Evolutionary conservation across 30 jellyfish, hydroid and myxozoan genomes (phyloP).

Genomic region (Hydractinia echinata): DNA sequence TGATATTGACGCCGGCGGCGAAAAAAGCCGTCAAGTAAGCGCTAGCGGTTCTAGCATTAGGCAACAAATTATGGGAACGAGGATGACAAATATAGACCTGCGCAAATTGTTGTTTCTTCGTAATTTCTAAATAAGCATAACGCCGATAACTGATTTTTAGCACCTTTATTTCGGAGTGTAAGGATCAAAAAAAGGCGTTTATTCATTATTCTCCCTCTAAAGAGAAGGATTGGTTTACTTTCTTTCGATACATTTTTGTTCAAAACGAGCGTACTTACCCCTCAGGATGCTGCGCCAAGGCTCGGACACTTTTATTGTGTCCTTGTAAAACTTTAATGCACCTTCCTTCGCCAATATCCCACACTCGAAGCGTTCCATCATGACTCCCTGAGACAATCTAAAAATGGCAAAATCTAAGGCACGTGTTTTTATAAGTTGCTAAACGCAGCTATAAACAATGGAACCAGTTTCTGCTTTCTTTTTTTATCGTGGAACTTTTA

Average conservation of each 20-base stretch:
- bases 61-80: too few species aligned
- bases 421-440: neutral
- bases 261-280: constrained; percentile 44
- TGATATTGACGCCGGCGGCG: too few species aligned
- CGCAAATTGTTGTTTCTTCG: too few species aligned
- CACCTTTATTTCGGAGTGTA: too few species aligned
- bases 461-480: too few species aligned
- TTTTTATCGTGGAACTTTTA: too few species aligned
- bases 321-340: constrained; percentile 80
- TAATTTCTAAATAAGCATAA: too few species aligned
- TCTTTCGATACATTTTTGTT: neutral
- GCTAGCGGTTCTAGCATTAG: too few species aligned
- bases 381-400: constrained; percentile 92
- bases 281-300: constrained; percentile 75
- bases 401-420: neutral
- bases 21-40: too few species aligned
- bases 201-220: neutral
- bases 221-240: neutral
- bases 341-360: constrained; percentile 99
- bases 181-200: neutral
- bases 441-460: too few species aligned
- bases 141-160: too few species aligned
- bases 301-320: constrained; percentile 87
- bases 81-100: too few species aligned
- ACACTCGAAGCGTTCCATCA: constrained; percentile 86